phyloP scores from a whole-genome alignment of 2,888 invertebrate species.

The Cephus pygmeus region DNA sequence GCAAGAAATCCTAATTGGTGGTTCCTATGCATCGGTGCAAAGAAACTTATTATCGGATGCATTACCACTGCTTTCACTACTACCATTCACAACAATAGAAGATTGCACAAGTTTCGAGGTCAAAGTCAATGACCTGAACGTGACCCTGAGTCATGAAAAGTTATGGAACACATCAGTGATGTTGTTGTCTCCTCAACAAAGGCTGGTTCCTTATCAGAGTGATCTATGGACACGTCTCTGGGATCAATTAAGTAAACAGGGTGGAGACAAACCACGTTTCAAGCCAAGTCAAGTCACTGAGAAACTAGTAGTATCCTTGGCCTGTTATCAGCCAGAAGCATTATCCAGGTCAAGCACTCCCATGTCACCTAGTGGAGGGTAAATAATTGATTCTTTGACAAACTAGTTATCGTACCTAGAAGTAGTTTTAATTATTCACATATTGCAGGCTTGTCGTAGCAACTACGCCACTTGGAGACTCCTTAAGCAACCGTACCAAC shows the following conservation, averaged over 20 bases:
- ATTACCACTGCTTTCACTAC: slow-evolving; percentile 73
- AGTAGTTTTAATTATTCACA: not conserved
- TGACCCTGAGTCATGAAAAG: slow-evolving; percentile 79
- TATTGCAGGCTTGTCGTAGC: slow-evolving; percentile 44
- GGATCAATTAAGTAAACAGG: slow-evolving; percentile 75
- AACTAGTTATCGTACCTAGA: not conserved
- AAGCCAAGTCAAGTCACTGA: slow-evolving; percentile 79
- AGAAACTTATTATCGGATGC: slow-evolving; percentile 81
- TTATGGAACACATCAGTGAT: slow-evolving; percentile 86
- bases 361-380: slow-evolving; percentile 78
- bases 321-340: slow-evolving; percentile 89
- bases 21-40: slow-evolving; percentile 77
- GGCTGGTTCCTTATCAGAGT: slow-evolving; percentile 82
- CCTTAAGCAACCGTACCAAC: slow-evolving; percentile 53
- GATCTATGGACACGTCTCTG: slow-evolving; percentile 88
- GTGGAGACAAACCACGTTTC: slow-evolving; percentile 73
- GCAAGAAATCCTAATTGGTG: slow-evolving; percentile 84
- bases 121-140: slow-evolving; percentile 71
- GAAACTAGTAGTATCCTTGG: slow-evolving; percentile 81
- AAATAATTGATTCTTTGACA: slow-evolving; percentile 37
- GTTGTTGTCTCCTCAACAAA: slow-evolving; percentile 84
- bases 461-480: slow-evolving; percentile 55
- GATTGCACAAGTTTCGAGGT: slow-evolving; percentile 73
- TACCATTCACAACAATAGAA: slow-evolving; percentile 77
- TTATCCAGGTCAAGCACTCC: slow-evolving; percentile 87